A percentile compares a stretch with the other conserved stretches of the same genome.
Evolutionary conservation across 2,888 invertebrate species (phyloP).

Genomic region (Malthinus flaveolus): DNA sequence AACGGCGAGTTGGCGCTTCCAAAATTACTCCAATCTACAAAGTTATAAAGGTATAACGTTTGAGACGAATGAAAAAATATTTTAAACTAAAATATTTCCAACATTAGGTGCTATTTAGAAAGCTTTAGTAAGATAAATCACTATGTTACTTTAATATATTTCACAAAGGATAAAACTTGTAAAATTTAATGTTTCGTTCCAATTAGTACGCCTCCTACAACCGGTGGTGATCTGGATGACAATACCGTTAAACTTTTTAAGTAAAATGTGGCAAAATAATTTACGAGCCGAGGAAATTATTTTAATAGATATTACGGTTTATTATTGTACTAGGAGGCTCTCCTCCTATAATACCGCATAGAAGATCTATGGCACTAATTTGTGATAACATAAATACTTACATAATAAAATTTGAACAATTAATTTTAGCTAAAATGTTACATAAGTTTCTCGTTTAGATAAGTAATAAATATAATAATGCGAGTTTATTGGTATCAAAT

Average conservation of each 20-base stretch:
- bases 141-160: conserved; percentile 40
- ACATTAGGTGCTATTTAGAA: conserved; percentile 44
- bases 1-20: too few species aligned
- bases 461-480: too few species aligned
- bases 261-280: conserved; percentile 24
- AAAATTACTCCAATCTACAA: too few species aligned
- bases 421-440: too few species aligned
- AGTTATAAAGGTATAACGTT: background rate
- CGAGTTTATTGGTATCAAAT: too few species aligned
- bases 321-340: conserved; percentile 23
- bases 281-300: conserved; percentile 22
- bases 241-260: conserved; percentile 29
- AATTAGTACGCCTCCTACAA: conserved; percentile 20
- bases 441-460: too few species aligned
- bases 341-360: conserved; percentile 36
- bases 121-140: conserved; percentile 50
- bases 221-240: conserved; percentile 29
- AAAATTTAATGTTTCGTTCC: conserved; percentile 27
- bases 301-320: conserved; percentile 10
- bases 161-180: conserved; percentile 20
- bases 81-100: conserved; percentile 12
- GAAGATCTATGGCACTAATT: conserved; percentile 41
- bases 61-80: conserved; percentile 16
- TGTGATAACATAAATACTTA: conserved; percentile 40
- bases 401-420: background rate